phyloP scores from a whole-genome alignment of 2,888 invertebrate species.

The Augochlorella aurata region DNA sequence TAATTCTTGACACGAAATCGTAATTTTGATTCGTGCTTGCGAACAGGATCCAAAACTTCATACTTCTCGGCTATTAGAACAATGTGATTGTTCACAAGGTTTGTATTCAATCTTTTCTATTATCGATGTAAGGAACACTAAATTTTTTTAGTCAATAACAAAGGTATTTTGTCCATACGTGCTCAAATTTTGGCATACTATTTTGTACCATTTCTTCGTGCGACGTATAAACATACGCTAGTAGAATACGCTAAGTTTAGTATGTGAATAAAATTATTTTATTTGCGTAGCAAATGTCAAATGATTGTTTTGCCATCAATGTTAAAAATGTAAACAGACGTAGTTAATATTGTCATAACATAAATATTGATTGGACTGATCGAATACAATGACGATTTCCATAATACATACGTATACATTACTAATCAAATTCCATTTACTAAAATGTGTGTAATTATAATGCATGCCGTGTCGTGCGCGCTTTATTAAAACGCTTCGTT shows the following conservation, averaged over 20 bases:
- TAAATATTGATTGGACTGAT: neutral
- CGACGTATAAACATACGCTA: neutral
- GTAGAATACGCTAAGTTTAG: too few relatives aligned
- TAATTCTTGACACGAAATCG: conserved; percentile 45
- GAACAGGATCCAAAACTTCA: conserved; percentile 22
- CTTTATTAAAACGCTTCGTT: neutral
- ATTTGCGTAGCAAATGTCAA: neutral
- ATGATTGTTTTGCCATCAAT: neutral
- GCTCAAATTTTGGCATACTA: neutral
- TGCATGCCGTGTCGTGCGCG: neutral
- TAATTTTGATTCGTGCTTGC: conserved; percentile 22
- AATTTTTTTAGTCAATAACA: neutral
- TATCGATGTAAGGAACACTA: neutral
- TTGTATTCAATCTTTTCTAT: conserved; percentile 10
- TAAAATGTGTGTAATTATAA: neutral
- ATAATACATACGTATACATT: neutral
- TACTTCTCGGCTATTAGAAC: conserved; percentile 40
- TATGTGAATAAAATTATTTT: neutral
- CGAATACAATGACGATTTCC: neutral
- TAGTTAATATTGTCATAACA: neutral
- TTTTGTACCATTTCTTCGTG: neutral
- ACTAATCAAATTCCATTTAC: neutral
- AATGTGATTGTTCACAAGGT: conserved; percentile 54
- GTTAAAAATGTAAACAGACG: neutral
- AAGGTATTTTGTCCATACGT: neutral